Percentiles rank a stretch among this genome's conserved stretches.
Conservation (phyloP, 2,797 vertebrate species). For the Lemur catta region DNA sequence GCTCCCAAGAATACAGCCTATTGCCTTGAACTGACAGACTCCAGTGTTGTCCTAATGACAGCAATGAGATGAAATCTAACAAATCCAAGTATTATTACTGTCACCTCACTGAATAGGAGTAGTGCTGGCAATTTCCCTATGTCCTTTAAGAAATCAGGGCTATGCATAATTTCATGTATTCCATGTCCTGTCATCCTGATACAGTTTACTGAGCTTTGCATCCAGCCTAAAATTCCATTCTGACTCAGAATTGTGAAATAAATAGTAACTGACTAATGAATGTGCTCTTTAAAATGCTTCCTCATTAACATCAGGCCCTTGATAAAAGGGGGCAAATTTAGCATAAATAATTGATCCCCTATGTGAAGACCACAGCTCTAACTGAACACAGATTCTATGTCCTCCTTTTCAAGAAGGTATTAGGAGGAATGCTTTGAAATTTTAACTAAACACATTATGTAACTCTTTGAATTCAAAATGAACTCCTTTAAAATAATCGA, state of each 20-base stretch:
- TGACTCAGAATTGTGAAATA: slow-evolving; percentile 55
- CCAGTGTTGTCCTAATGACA: background rate
- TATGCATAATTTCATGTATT: background rate
- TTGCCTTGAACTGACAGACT: background rate
- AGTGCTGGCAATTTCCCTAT: background rate
- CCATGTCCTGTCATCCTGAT: background rate
- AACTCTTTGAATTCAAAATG: background rate
- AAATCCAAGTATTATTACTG: background rate
- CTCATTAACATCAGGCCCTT: slow-evolving; percentile 71
- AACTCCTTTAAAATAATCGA: background rate
- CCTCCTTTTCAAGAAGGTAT: slow-evolving; percentile 2
- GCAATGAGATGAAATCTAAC: background rate
- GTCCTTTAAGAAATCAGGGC: slow-evolving; percentile 10
- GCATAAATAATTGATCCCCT: slow-evolving; percentile 64
- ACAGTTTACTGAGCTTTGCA: slow-evolving; percentile 13
- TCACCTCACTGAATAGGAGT: background rate
- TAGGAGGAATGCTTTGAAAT: slow-evolving; percentile 31
- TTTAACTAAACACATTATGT: background rate
- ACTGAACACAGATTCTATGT: slow-evolving; percentile 35
- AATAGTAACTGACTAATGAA: slow-evolving; percentile 60
- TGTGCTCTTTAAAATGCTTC: slow-evolving; percentile 59
- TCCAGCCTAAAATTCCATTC: background rate
- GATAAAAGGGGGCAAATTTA: slow-evolving; percentile 67
- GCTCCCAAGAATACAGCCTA: background rate
- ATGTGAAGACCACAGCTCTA: slow-evolving; percentile 47